Conservation (phyloP, 2,113 vertebrate species). For the Oreochromis spilurus region DNA sequence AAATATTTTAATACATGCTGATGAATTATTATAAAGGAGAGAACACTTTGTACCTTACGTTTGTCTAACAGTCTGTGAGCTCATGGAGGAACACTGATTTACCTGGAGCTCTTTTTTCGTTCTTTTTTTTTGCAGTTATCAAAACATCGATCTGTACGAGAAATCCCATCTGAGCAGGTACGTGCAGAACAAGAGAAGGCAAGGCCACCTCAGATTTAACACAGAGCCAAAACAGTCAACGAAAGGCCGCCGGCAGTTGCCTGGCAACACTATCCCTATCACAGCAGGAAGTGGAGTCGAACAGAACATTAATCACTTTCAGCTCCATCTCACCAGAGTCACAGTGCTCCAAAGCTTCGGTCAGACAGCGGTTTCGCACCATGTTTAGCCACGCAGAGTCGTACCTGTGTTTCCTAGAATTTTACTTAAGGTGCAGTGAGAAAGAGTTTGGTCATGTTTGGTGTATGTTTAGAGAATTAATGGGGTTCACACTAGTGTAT, state of each 20-base stretch:
- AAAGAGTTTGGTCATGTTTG: background rate
- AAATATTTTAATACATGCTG: background rate
- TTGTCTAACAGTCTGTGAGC: background rate
- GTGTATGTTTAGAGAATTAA: background rate
- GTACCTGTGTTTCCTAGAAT: background rate
- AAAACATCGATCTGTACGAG: background rate
- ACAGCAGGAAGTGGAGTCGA: slow-evolving; percentile 63
- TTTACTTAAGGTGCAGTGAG: background rate
- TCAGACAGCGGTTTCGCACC: slow-evolving; percentile 33
- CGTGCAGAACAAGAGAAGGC: slow-evolving; percentile 18
- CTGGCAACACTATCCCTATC: slow-evolving; percentile 70
- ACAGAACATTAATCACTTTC: slow-evolving; percentile 68
- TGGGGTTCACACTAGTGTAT: background rate
- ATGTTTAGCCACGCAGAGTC: background rate
- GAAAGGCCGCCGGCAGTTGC: slow-evolving; percentile 69
- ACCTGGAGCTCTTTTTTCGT: background rate
- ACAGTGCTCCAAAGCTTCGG: background rate
- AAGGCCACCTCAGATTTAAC: slow-evolving; percentile 52
- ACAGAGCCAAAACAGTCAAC: slow-evolving; percentile 52
- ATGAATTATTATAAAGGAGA: background rate
- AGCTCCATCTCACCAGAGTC: slow-evolving; percentile 47
- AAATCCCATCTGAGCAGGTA: slow-evolving; percentile 39
- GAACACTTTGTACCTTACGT: background rate
- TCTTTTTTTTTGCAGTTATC: background rate
- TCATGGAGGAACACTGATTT: background rate